phyloP scores from a whole-genome alignment of 1,140 invertebrate species.

The Orius insidiosus region DNA sequence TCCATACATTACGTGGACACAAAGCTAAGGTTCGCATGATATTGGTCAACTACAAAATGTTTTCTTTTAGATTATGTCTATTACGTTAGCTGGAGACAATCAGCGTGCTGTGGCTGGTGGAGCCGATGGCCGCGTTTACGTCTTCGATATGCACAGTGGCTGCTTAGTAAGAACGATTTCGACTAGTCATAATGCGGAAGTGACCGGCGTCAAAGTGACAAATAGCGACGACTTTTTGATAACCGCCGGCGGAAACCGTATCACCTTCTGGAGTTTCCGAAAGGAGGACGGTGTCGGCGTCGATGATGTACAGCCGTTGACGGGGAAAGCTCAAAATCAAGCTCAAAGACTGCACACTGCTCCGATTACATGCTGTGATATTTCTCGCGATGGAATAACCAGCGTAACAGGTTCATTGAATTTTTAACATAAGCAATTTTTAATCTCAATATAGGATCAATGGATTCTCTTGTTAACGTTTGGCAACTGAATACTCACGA shows the following conservation, averaged over 20 bases:
- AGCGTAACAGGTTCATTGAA: no score
- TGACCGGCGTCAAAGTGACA: conserved; percentile 45
- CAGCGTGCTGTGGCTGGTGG: conserved; percentile 59
- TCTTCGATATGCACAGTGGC: conserved; percentile 63
- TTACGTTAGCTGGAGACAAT: conserved; percentile 59
- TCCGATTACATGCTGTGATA: conserved; percentile 58
- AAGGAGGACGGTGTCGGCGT: conserved; percentile 43
- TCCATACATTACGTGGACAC: conserved; percentile 58
- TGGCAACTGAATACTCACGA: conserved; percentile 66
- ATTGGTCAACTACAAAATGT: not conserved
- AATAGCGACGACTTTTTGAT: conserved; percentile 67
- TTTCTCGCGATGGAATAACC: conserved; percentile 61
- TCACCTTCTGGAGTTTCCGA: conserved; percentile 71
- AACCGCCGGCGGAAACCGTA: conserved; percentile 54
- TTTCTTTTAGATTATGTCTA: conserved; percentile 39
- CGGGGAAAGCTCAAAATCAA: conserved; percentile 14
- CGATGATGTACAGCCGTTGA: conserved; percentile 17
- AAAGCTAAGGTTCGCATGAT: conserved; percentile 39
- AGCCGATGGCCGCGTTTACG: conserved; percentile 48
- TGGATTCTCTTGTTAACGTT: conserved; percentile 53
- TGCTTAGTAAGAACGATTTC: conserved; percentile 29
- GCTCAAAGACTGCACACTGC: conserved; percentile 36
- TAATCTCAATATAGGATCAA: conserved; percentile 31
- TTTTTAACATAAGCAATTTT: conserved; percentile 24
- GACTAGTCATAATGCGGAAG: conserved; percentile 22